A percentile compares a stretch with the other conserved stretches of the same genome.
Conservation (phyloP, 2,888 invertebrate genomes). For the Parnassius orleans region DNA sequence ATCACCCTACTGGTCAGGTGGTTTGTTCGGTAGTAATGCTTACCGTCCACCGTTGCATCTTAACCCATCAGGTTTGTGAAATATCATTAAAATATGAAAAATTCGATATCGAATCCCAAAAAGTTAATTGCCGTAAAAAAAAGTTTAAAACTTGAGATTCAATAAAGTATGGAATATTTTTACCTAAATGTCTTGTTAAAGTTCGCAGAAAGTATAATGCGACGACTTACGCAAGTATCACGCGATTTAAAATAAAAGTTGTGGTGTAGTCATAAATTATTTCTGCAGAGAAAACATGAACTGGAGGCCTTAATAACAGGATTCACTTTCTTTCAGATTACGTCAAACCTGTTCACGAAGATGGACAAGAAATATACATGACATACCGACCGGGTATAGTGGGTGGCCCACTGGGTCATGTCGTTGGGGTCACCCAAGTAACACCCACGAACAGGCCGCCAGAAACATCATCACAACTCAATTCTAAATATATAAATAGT, state of each 20-base stretch:
- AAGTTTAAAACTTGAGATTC: too few species aligned
- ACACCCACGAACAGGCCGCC: constrained; percentile 42
- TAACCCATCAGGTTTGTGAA: constrained; percentile 54
- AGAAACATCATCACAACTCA: constrained; percentile 29
- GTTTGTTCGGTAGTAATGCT: constrained; percentile 53
- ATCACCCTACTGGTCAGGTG: constrained; percentile 58
- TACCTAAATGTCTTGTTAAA: too few species aligned
- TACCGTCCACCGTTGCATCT: constrained; percentile 54
- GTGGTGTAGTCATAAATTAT: constrained; percentile 1
- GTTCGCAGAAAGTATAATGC: too few species aligned
- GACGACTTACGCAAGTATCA: not conserved
- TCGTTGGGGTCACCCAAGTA: constrained; percentile 55
- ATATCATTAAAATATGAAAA: too few species aligned
- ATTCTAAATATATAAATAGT: constrained; percentile 30
- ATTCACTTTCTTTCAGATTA: constrained; percentile 47
- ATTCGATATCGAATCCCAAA: too few species aligned
- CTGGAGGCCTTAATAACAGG: constrained; percentile 13
- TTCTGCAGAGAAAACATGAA: constrained; percentile 6
- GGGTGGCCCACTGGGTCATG: constrained; percentile 55
- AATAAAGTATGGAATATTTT: too few species aligned
- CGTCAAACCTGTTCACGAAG: constrained; percentile 67
- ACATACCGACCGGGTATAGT: constrained; percentile 58
- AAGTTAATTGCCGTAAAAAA: too few species aligned
- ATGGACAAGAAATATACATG: constrained; percentile 40
- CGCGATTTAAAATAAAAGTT: constrained; percentile 1